Evolutionary conservation across 2,797 vertebrate genomes (phyloP).

Genomic region (Mycteria americana): DNA sequence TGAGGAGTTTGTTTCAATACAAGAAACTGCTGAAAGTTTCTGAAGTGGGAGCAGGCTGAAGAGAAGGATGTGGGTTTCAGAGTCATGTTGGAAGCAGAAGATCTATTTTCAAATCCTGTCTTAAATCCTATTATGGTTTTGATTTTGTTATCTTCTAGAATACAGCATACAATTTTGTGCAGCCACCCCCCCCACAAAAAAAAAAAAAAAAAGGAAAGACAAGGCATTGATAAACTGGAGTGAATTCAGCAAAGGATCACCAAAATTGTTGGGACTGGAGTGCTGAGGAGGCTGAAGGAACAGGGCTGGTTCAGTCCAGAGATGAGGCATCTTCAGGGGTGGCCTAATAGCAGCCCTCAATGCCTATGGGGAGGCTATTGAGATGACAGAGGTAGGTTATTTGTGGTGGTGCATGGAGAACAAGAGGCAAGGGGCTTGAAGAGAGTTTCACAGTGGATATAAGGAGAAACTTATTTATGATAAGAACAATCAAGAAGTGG

Average conservation of each 20-base stretch:
- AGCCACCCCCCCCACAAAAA: no score
- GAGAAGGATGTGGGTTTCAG: background rate
- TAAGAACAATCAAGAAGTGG: background rate
- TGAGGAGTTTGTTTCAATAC: background rate
- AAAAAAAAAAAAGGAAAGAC: no score
- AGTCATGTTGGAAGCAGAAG: background rate
- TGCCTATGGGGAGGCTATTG: background rate
- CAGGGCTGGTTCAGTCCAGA: background rate
- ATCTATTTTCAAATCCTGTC: background rate
- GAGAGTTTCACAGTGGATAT: background rate
- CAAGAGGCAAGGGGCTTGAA: background rate
- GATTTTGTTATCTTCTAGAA: background rate
- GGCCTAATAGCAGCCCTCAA: background rate
- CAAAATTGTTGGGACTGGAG: background rate
- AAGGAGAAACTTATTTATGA: background rate
- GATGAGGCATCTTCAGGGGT: background rate
- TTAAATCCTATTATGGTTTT: background rate
- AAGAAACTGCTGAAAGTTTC: background rate
- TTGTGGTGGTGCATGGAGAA: background rate
- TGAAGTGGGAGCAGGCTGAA: background rate
- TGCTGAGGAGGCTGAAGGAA: background rate
- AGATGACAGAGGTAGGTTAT: background rate
- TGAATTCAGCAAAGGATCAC: background rate
- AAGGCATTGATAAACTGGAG: background rate
- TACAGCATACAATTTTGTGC: background rate